These are phyloP conservation scores for Sesamia nonagrioides DNA, from an alignment of 1,140 invertebrate species.

Conservation along the genomic window DNA sequence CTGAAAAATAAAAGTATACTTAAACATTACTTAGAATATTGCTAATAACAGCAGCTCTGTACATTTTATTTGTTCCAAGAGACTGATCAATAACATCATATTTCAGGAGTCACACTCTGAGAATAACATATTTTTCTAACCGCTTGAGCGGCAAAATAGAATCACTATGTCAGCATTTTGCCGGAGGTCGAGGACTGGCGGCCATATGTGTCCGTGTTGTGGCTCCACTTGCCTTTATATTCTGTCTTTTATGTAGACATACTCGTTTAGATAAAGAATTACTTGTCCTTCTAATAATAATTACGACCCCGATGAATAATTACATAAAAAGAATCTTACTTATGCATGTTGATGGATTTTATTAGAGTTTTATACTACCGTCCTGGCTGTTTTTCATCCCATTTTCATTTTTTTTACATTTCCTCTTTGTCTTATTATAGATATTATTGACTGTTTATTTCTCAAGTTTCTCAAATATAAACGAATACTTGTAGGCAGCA, in stretches of 20 bases:
- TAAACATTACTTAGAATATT: not conserved
- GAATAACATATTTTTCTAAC: conserved; percentile 67
- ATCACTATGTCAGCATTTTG: conserved; percentile 62
- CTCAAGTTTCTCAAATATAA: no score
- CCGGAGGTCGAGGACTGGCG: conserved; percentile 54
- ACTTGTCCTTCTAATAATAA: not conserved
- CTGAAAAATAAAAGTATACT: not conserved
- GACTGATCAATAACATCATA: conserved; percentile 51
- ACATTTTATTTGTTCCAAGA: conserved; percentile 20
- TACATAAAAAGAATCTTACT: no score
- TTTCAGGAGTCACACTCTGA: conserved; percentile 51
- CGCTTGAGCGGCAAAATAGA: conserved; percentile 58
- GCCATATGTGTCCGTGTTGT: conserved; percentile 61
- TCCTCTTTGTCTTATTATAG: no score
- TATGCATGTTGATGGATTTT: no score
- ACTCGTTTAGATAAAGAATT: not conserved
- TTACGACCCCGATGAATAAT: not conserved
- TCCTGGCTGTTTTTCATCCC: no score
- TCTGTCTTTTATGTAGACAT: not conserved
- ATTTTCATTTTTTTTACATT: no score
- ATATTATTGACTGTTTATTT: no score
- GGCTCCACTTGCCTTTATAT: conserved; percentile 15
- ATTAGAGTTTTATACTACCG: no score
- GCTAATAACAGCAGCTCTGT: not conserved
- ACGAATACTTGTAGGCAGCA: no score